These are phyloP conservation scores for Pangasius djambal DNA, from an alignment of 2,797 vertebrate genomes.

Conservation along the genomic window DNA sequence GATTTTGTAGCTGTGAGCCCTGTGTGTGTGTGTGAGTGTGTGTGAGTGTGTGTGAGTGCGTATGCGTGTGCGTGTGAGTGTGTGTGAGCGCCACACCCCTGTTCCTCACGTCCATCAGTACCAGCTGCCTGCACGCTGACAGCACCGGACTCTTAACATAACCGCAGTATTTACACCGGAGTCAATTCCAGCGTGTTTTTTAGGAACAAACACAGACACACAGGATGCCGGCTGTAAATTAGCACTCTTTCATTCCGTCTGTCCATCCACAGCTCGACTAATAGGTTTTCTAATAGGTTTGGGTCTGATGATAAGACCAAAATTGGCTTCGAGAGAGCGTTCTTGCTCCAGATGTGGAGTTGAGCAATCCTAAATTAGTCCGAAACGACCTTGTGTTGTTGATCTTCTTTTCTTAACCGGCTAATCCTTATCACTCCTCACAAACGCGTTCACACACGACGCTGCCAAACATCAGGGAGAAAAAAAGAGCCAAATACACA, in stretches of 20 bases:
- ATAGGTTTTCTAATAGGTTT: background rate
- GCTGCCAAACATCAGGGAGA: background rate
- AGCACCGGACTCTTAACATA: conserved; percentile 24
- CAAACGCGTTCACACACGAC: background rate
- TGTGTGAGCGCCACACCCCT: conserved; percentile 35
- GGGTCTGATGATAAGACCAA: background rate
- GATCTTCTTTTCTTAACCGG: background rate
- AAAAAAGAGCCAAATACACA: background rate
- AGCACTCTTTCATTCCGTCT: conserved; percentile 24
- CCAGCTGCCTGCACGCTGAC: conserved; percentile 39
- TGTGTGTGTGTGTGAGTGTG: background rate
- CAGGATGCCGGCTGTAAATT: conserved; percentile 5
- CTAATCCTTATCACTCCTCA: background rate
- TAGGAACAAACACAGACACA: conserved; percentile 20
- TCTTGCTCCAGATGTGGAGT: conserved; percentile 3
- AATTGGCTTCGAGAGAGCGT: background rate
- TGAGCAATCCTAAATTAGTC: background rate
- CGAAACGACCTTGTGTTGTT: background rate
- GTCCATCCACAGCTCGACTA: conserved; percentile 21
- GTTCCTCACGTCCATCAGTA: conserved; percentile 31
- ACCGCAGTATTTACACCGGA: conserved; percentile 27
- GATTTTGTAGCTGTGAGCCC: background rate
- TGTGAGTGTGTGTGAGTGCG: background rate
- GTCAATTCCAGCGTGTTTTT: background rate
- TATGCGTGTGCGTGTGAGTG: background rate